phyloP scores from a whole-genome alignment of 2,113 vertebrate species.

The Pomatostomus ruficeps region DNA sequence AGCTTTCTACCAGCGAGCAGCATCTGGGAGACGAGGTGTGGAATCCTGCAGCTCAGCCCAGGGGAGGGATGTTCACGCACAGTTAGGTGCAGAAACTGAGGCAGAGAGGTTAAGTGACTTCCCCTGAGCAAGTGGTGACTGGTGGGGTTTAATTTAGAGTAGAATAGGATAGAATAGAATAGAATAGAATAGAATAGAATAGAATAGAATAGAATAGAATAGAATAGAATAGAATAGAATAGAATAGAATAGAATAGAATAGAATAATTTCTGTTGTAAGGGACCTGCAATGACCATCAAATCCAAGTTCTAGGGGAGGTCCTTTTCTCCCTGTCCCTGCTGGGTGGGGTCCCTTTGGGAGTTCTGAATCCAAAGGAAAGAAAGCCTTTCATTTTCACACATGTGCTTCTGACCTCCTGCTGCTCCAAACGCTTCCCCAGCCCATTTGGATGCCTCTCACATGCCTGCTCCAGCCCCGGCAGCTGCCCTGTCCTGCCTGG shows the following conservation, averaged over 20 bases:
- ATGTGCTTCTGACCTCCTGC: background rate
- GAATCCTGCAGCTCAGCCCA: background rate
- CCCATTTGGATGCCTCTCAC: background rate
- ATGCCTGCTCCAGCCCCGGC: background rate
- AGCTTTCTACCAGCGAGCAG: background rate
- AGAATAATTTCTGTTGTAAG: background rate
- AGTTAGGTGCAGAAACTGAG: background rate
- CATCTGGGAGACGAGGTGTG: background rate
- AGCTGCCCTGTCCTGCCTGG: background rate
- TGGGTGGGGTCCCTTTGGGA: background rate
- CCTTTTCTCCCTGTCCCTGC: background rate
- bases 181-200: background rate
- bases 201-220: background rate
- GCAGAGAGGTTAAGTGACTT: slow-evolving; percentile 28
- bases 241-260: background rate
- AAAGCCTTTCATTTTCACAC: background rate
- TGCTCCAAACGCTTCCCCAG: background rate
- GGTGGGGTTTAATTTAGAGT: background rate
- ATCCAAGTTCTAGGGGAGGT: background rate
- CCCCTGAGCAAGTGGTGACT: accelerated
- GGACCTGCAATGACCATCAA: background rate
- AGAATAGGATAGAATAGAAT: background rate
- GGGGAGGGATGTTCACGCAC: background rate
- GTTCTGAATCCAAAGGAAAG: background rate
- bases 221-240: background rate